phyloP scores from a whole-genome alignment of 2,797 vertebrate genomes.

The Cephalopachus bancanus region DNA sequence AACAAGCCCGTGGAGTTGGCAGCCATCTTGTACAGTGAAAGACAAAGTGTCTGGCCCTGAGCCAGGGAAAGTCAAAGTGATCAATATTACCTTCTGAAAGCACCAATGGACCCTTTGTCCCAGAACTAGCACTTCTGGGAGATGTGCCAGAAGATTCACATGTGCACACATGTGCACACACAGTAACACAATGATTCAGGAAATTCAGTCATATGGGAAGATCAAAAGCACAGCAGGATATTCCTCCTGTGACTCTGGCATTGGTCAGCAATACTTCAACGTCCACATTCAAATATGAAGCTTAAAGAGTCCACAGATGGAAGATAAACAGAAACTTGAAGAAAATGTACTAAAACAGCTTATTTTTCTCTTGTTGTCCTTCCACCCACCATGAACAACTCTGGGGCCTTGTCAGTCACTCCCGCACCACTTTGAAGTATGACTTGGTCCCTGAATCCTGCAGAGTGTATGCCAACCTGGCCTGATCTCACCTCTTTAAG shows the following conservation, averaged over 20 bases:
- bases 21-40: slow-evolving; percentile 72
- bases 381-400: slow-evolving; percentile 31
- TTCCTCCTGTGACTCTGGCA: slow-evolving; percentile 78
- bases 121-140: slow-evolving; percentile 74
- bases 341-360: slow-evolving; percentile 22
- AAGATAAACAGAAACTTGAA: slow-evolving; percentile 73
- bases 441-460: slow-evolving; percentile 54
- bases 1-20: slow-evolving; percentile 36
- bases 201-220: slow-evolving; percentile 82
- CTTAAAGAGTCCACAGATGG: slow-evolving; percentile 70
- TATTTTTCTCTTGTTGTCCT: slow-evolving; percentile 59
- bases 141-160: slow-evolving; percentile 78
- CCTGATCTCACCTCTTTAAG: slow-evolving; percentile 72
- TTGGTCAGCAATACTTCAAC: slow-evolving; percentile 82
- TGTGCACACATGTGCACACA: slow-evolving; percentile 77
- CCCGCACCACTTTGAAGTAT: slow-evolving; percentile 64
- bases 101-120: slow-evolving; percentile 78
- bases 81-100: slow-evolving; percentile 75
- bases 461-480: slow-evolving; percentile 73
- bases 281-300: slow-evolving; percentile 74
- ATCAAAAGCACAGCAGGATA: slow-evolving; percentile 82
- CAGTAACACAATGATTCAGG: slow-evolving; percentile 77
- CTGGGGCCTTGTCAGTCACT: slow-evolving; percentile 47
- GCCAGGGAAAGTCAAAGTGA: slow-evolving; percentile 78
- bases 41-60: slow-evolving; percentile 66